phyloP scores from a whole-genome alignment of 2,888 invertebrate species.

The Agriotes lineatus region DNA sequence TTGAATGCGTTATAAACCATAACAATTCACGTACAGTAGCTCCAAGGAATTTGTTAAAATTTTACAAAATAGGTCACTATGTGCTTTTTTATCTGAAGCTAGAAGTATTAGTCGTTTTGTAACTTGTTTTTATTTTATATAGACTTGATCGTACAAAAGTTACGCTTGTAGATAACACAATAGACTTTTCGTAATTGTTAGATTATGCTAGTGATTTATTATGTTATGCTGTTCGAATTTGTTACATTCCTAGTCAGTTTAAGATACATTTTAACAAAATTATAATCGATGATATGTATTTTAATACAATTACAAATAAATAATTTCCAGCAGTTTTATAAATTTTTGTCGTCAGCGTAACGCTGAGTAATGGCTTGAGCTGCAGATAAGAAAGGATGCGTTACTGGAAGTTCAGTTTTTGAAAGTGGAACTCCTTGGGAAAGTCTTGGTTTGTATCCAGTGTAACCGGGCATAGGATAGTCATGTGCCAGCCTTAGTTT shows the following conservation, averaged over 20 bases:
- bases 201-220: neutral
- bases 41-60: no score
- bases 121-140: neutral
- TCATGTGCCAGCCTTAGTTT: slow-evolving; percentile 62
- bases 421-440: slow-evolving; percentile 57
- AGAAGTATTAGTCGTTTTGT: slow-evolving; percentile 19
- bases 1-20: no score
- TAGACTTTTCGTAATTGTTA: neutral
- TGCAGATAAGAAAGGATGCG: slow-evolving; percentile 60
- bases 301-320: slow-evolving; percentile 2
- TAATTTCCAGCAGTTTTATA: neutral
- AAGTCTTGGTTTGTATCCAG: slow-evolving; percentile 59
- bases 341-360: slow-evolving; percentile 16
- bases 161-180: no score
- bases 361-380: slow-evolving; percentile 59
- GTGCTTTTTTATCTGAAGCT: slow-evolving; percentile 12
- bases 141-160: no score
- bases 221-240: neutral
- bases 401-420: slow-evolving; percentile 54
- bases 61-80: no score
- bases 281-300: neutral
- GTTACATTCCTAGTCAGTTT: slow-evolving; percentile 19
- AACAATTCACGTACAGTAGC: no score
- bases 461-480: slow-evolving; percentile 57
- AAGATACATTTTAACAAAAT: slow-evolving; percentile 6